These are phyloP conservation scores for Chlorodrepanis virens DNA, from an alignment of 2,113 vertebrate genomes.

Conservation along the genomic window DNA sequence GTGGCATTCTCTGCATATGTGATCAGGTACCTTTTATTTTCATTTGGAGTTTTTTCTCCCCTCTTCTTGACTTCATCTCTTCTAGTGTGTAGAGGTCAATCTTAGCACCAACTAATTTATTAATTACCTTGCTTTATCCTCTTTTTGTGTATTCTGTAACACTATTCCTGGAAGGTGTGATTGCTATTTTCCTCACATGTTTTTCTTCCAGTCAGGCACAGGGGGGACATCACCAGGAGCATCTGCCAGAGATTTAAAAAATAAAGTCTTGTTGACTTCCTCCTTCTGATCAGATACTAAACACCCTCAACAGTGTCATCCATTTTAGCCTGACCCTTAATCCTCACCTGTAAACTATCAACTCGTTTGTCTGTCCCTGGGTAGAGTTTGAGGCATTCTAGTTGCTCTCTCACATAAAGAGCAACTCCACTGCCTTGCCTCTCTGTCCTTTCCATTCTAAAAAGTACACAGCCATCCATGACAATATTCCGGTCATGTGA, in stretches of 20 bases:
- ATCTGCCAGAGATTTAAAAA: not conserved
- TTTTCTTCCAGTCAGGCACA: not conserved
- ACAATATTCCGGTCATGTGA: not conserved
- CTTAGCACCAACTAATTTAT: not conserved
- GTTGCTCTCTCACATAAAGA: not conserved
- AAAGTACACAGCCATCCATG: not conserved
- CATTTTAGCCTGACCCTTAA: not conserved
- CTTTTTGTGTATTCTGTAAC: not conserved
- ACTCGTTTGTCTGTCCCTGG: rapidly evolving
- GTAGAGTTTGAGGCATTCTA: not conserved
- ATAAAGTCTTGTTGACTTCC: not conserved
- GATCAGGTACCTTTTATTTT: not conserved
- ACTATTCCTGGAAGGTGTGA: not conserved
- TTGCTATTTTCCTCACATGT: not conserved
- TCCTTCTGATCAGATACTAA: not conserved
- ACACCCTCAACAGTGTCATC: not conserved
- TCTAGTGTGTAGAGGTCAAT: not conserved
- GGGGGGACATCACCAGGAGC: not conserved
- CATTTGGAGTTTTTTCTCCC: rapidly evolving
- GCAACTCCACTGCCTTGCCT: rapidly evolving
- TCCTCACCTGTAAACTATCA: not conserved
- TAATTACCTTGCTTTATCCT: not conserved
- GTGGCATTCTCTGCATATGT: not conserved
- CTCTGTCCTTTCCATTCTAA: not conserved
- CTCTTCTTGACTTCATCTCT: not conserved